Percentiles rank a stretch among this genome's conserved stretches.
phyloP scores from a whole-genome alignment of 2,888 invertebrate species.

The Epistrophe eligans region DNA sequence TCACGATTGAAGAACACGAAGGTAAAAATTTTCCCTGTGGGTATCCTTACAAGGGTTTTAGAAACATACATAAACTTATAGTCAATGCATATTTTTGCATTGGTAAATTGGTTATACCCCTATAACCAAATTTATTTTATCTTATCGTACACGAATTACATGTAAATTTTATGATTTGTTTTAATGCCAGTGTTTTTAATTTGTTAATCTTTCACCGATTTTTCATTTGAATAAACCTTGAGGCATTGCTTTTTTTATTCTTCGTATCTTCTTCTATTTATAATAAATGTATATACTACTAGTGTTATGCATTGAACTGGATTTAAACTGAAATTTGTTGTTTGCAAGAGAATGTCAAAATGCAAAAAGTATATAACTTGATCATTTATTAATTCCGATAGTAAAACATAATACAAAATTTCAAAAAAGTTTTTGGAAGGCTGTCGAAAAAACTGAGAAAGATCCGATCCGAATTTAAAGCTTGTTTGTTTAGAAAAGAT shows the following conservation, averaged over 20 bases:
- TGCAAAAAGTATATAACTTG: too few species aligned
- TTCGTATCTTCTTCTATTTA: neutral
- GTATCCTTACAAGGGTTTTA: neutral
- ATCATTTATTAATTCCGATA: too few species aligned
- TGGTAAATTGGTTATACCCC: conserved; percentile 47
- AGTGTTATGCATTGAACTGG: too few species aligned
- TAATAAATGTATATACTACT: neutral
- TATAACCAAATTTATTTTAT: conserved; percentile 47
- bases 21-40: conserved; percentile 50
- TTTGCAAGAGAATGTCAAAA: too few species aligned
- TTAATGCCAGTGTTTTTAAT: neutral
- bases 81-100: conserved; percentile 56
- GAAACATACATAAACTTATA: neutral
- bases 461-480: too few species aligned
- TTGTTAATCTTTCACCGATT: neutral
- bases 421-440: too few species aligned
- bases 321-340: too few species aligned
- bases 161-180: conserved; percentile 42
- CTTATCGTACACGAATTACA: conserved; percentile 55
- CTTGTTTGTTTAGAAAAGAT: too few species aligned
- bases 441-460: too few species aligned
- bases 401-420: too few species aligned
- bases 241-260: neutral
- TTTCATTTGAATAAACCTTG: neutral
- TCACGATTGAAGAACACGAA: conserved; percentile 23